These are phyloP conservation scores for Azemiops feae DNA, from an alignment of 2,113 vertebrate genomes.

Conservation along the genomic window DNA sequence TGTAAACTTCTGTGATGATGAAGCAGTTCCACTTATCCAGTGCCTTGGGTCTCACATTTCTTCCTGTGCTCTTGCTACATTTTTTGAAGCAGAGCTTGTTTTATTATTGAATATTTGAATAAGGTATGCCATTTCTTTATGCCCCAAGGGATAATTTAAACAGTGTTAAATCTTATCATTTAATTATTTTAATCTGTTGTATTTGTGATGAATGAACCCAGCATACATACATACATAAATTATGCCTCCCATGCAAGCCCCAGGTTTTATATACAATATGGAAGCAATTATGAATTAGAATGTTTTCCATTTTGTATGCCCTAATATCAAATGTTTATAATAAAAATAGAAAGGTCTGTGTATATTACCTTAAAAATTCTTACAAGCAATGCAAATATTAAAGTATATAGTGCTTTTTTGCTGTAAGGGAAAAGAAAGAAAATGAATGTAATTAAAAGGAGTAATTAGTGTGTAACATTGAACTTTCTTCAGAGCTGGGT, in stretches of 20 bases:
- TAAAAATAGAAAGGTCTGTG: background rate
- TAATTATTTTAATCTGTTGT: background rate
- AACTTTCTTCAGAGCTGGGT: background rate
- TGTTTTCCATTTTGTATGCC: background rate
- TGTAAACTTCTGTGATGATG: background rate
- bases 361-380: background rate
- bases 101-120: slow-evolving; percentile 1
- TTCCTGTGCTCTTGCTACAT: background rate
- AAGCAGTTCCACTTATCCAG: background rate
- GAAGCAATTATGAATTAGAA: background rate
- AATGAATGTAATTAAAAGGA: background rate
- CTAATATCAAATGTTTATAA: slow-evolving; percentile 1
- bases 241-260: background rate
- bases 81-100: slow-evolving; percentile 12
- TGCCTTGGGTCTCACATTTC: background rate
- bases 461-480: background rate
- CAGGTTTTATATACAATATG: background rate
- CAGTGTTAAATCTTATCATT: slow-evolving; percentile 17
- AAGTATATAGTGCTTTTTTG: background rate
- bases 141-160: background rate
- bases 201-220: background rate
- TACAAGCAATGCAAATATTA: background rate
- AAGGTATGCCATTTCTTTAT: slow-evolving; percentile 2
- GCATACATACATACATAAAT: background rate
- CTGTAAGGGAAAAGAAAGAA: background rate